Percentiles rank a stretch among this genome's conserved stretches.
phyloP scores from a whole-genome alignment of 2,888 invertebrate genomes.

The Phyllotreta cruciferae region DNA sequence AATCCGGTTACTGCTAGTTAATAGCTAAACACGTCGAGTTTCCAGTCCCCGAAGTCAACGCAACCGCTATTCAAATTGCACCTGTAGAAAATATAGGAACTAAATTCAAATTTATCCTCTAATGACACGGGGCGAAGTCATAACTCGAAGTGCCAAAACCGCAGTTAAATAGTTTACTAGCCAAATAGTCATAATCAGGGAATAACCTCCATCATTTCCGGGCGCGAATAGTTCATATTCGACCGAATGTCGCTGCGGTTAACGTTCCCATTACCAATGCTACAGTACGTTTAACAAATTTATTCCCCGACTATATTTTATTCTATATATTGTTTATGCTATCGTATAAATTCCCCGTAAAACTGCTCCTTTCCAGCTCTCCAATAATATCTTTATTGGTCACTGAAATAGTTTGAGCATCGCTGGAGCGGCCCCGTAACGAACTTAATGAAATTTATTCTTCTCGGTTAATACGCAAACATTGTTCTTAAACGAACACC shows the following conservation, averaged over 20 bases:
- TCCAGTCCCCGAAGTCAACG: neutral
- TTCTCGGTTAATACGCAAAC: neutral
- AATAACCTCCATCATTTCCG: conserved; percentile 15
- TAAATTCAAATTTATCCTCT: conserved; percentile 4
- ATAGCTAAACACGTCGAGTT: too few species aligned
- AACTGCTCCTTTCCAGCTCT: too few species aligned
- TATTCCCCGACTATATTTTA: neutral
- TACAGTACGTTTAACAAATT: conserved; percentile 2
- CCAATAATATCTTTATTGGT: too few species aligned
- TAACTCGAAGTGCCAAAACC: neutral
- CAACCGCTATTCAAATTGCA: neutral
- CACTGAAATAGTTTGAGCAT: too few species aligned
- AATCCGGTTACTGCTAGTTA: too few species aligned
- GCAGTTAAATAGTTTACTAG: conserved; percentile 3
- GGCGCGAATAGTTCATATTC: conserved; percentile 6
- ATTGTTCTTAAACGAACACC: conserved; percentile 7
- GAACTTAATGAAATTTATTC: conserved; percentile 3
- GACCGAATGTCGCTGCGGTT: neutral
- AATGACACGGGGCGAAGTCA: neutral
- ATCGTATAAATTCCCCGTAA: too few species aligned
- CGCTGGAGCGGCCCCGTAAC: too few species aligned
- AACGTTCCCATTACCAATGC: neutral
- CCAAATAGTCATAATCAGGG: conserved; percentile 9
- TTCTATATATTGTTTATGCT: too few species aligned
- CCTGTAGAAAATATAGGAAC: neutral